phyloP scores from a whole-genome alignment of 2,113 vertebrate genomes.

The Vidua chalybeata region DNA sequence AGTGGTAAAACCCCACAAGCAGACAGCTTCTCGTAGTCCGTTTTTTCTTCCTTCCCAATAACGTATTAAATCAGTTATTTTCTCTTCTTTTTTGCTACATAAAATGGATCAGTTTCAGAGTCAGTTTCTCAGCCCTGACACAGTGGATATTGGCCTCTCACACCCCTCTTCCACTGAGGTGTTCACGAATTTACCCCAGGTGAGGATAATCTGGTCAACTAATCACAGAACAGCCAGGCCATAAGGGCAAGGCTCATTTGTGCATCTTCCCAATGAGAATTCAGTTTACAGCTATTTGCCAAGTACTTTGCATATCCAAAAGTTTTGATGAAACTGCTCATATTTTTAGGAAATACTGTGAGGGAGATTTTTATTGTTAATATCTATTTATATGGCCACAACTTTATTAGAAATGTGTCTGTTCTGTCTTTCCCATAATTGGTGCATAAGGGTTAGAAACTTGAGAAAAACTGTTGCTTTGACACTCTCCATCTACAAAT shows the following conservation, averaged over 20 bases:
- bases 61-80: neutral
- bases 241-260: neutral
- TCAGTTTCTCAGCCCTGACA: neutral
- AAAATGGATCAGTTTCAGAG: rapidly evolving
- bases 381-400: neutral
- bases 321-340: rapidly evolving
- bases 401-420: neutral
- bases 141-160: neutral
- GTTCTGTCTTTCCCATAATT: neutral
- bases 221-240: neutral
- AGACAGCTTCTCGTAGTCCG: neutral
- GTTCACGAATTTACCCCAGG: neutral
- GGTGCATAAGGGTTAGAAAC: neutral
- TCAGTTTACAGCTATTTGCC: neutral
- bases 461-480: neutral
- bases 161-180: neutral
- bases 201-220: neutral
- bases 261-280: neutral
- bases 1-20: neutral
- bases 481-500: neutral
- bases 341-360: neutral
- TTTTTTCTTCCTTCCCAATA: too few relatives aligned
- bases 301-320: neutral
- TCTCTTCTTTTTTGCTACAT: neutral
- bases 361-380: neutral